Evolutionary conservation across 2,113 vertebrate species (phyloP), one percentile per base, ranked within the genome.

Genomic region (Chiloscyllium plagiosum): DNA sequence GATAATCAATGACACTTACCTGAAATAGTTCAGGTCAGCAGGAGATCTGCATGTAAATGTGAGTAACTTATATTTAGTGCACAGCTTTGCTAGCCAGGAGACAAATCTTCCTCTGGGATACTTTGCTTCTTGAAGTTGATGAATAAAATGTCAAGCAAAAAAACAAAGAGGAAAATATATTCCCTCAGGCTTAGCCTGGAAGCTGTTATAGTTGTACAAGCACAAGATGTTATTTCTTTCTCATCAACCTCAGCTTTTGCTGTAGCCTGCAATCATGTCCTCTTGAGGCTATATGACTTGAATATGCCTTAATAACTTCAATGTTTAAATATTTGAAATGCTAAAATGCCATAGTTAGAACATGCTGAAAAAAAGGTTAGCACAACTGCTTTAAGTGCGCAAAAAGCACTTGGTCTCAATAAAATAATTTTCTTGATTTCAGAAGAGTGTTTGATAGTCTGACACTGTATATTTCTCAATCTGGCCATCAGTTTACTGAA

Each of bases 141-240:
- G 61, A 92, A n/a, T 37, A 61, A 92, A 92, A 92, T 66, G 89
- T 92, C 89, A 92, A 92, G 89, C 56, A 92, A 66, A 66, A 47
- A 66, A 90, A 65, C 26, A 26, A 92, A 66, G 33, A 92, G 61
- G 65, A 66, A 92, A 90, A 92, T 33, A 37, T 92, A 66, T 61
- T 66, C 52, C 89, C 89, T 92, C 56, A 92, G 89, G 61, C 56
- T 37, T 66, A 92, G 33, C 61, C 89, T n/a, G 89, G 89, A 66
- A 65, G 29, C 26, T 65, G 89, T 33, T 92, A 33, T 37, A 37
- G 17, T 37, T n/a, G 61, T 37, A 92, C 19, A 37, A 92, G 56
- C 29, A 92, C 17, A 92, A 92, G 33, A 17, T 66, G 19, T 92
- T 92, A 66, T 92, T 92, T 92, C 15, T 92, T 92, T 92, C 61